Conservation (phyloP, 2,888 invertebrate genomes). For the Thecophora atra region DNA sequence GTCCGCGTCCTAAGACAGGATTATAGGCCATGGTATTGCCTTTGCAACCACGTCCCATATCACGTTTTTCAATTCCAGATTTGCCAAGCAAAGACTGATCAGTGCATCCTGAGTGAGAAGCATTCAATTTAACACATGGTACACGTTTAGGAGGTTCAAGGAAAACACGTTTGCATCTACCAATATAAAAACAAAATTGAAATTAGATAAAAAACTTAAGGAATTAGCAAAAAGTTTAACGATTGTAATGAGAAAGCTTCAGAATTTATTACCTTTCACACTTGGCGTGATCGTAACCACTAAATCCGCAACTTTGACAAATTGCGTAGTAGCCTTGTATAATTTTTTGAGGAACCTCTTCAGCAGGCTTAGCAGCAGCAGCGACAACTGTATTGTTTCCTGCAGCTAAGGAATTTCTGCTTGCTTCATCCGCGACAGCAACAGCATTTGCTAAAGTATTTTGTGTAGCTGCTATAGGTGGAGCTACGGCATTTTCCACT, state of each 20-base stretch:
- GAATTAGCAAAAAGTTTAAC: too few relatives aligned
- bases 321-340: conserved; percentile 80
- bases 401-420: neutral
- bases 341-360: conserved; percentile 70
- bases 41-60: conserved; percentile 34
- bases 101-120: conserved; percentile 35
- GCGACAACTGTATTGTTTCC: conserved; percentile 30
- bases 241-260: conserved; percentile 48
- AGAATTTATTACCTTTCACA: conserved; percentile 69
- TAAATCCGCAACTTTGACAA: conserved; percentile 82
- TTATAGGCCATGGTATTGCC: conserved; percentile 34
- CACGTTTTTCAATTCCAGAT: conserved; percentile 55
- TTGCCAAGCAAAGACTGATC: conserved; percentile 41
- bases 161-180: conserved; percentile 74
- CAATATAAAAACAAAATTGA: neutral
- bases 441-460: conserved; percentile 21
- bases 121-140: conserved; percentile 51
- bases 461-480: conserved; percentile 36
- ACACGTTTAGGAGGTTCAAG: conserved; percentile 76
- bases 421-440: conserved; percentile 45
- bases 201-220: conserved; percentile 53
- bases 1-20: conserved; percentile 44
- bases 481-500: conserved; percentile 20
- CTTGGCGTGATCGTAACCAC: conserved; percentile 80
- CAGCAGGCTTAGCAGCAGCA: conserved; percentile 48